phyloP scores from a whole-genome alignment of 2,113 vertebrate genomes.

The Catharus bicknelli region DNA sequence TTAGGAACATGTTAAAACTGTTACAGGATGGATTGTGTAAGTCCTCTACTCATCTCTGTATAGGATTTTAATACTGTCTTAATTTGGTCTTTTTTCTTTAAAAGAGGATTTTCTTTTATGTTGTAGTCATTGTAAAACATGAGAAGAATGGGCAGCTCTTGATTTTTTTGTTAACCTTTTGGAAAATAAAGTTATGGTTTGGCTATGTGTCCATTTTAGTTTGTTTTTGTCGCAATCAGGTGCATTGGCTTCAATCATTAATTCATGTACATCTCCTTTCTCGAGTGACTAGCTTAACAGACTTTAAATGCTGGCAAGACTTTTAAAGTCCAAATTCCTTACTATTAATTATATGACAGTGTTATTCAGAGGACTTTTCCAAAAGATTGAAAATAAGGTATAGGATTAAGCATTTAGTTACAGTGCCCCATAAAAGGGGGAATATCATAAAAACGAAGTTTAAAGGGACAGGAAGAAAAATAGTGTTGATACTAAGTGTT shows the following conservation, averaged over 20 bases:
- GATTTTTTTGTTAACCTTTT: neutral
- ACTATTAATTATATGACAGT: neutral
- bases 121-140: neutral
- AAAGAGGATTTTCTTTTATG: neutral
- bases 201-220: neutral
- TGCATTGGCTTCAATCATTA: neutral
- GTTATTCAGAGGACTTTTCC: neutral
- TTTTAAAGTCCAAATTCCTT: neutral
- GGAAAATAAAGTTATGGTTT: neutral
- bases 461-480: neutral
- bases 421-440: neutral
- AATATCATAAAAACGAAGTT: neutral
- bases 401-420: neutral
- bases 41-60: neutral
- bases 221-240: neutral
- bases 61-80: neutral
- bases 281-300: neutral
- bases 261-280: neutral
- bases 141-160: neutral
- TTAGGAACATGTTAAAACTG: neutral
- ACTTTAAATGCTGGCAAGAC: neutral
- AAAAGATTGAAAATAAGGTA: neutral
- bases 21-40: neutral
- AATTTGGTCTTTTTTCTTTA: neutral
- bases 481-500: neutral